Evolutionary conservation across 2,113 vertebrate genomes (phyloP), one percentile per base, ranked within the genome.

Genomic region (Bambusicola thoracicus): DNA sequence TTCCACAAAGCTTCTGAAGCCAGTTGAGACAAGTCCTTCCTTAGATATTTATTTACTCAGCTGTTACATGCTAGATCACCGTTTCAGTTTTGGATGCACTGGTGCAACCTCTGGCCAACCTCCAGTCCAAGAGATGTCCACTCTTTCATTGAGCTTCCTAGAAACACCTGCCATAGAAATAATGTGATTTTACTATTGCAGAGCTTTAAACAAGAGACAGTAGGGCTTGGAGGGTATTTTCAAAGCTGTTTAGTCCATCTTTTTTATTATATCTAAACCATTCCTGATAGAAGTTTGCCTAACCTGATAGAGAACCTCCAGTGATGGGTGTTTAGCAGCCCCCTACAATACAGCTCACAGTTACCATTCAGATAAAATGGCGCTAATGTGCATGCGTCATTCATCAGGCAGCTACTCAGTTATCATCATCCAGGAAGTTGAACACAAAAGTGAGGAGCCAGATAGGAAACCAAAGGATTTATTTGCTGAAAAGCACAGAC

Each of bases 371-470:
- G 1, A 81, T 80, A 68, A 85, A 88, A 86, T 7, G 27, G 92
- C 75, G 61, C 21, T 85, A 72, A 87, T 72, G 27, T 30, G 38
- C 68, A 78, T 36, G 70, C 70, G 82, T 20, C 55, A 65, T 79
- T 91, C 70, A 80, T 92, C 79, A 80, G 36, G 85, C 70, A 93
- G 21, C 62, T 93, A 85, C 92, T 36, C 89, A 85, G 84, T 61
- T 76, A 72, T n/a, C 51, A 43, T 65, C 87, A 85, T 56, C n/a
- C 61, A 76, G 49, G 49, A 72, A 76, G 40, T 36, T 66, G 53
- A 94, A 48, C 49, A 88, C 25, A 77, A 83, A 44, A 81, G 76
- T 22, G 41, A 49, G 32, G 11, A 93, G 68, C 92, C 85, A 91
- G 10, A 46, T 0, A 0, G 34, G 13, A 8, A 49, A 13, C 14